Evolutionary conservation across 2,888 invertebrate genomes (phyloP).

Genomic region (Dugesia japonica): DNA sequence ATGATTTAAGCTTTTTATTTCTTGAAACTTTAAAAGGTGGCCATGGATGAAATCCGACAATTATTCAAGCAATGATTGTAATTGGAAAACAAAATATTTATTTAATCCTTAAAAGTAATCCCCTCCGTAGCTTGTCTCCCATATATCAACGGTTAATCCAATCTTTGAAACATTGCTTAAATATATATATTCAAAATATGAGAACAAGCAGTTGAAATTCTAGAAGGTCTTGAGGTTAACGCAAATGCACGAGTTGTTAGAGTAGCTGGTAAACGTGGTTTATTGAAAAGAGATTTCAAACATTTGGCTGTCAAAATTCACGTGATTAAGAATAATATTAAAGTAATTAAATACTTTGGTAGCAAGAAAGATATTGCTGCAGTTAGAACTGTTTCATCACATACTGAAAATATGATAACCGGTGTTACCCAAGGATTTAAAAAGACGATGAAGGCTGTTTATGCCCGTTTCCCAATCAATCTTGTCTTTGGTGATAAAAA

Average conservation of each 20-base stretch:
- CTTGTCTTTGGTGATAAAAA: conserved; percentile 75
- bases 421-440: conserved; percentile 71
- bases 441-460: conserved; percentile 98
- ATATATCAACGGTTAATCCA: no score
- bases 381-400: conserved; percentile 91
- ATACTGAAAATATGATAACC: conserved; percentile 97
- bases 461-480: conserved; percentile 99
- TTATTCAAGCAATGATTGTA: no score
- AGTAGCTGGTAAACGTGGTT: conserved; percentile 81
- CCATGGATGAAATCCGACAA: no score
- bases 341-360: conserved; percentile 96
- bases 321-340: conserved; percentile 46
- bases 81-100: no score
- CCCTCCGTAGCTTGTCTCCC: no score
- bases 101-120: no score
- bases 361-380: conserved; percentile 91
- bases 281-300: conserved; percentile 74
- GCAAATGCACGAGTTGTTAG: conserved; percentile 78
- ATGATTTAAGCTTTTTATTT: no score
- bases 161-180: no score
- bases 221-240: conserved; percentile 69
- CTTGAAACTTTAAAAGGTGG: no score
- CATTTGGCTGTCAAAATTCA: conserved; percentile 80
- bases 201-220: conserved; percentile 82
- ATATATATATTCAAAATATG: no score